Base-by-base conservation (phyloP, 2,113 vertebrate species). In the Bubalus kerabau region DNA sequence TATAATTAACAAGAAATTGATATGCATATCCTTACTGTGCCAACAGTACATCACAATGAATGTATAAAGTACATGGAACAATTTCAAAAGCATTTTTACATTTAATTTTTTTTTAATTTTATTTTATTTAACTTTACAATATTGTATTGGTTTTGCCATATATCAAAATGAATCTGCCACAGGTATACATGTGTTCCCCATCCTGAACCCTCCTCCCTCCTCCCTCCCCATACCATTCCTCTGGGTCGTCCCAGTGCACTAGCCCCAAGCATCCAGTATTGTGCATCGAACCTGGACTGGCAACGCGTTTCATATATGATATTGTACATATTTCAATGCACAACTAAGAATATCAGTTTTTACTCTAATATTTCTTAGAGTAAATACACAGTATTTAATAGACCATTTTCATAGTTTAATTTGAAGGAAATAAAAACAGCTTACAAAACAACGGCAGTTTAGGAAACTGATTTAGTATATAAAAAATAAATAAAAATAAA, bases 81-180 rank as follows among this genome's bases (percentile, higher is more conserved):
- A 89, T 91, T 86, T 85, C 32, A 94, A 96, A 91, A 96, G 71
- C 43, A 96, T 89, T 95, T 97, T 89, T 36, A 82, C 30, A 96
- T 56, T 91, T 87, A 93, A 92, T 15, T 93, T 93, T 46, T 90
- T 40, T 40, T 40, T 36, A 36, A 40, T 40, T 40, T 40, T 40
- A 40, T 40, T 40, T 40, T 40, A 4, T 40, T 40, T 40, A 40
- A 40, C 40, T 40, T 40, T 40, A 40, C 40, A 40, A 40, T 40
- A 40, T 40, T 40, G 40, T 40, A 40, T 40, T 40, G 40, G 40
- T 40, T 40, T 40, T 40, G 40, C 40, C 40, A 40, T 40, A 40
- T 40, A 40, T 40, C 40, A 40, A 40, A 40, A 40, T 40, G 40
- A 40, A 40, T 40, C 40, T 40, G 40, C 40, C 40, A 40, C 40